These are phyloP conservation scores for Acanthopleura granulata DNA, from an alignment of 2,888 invertebrate genomes.

Conservation along the genomic window DNA sequence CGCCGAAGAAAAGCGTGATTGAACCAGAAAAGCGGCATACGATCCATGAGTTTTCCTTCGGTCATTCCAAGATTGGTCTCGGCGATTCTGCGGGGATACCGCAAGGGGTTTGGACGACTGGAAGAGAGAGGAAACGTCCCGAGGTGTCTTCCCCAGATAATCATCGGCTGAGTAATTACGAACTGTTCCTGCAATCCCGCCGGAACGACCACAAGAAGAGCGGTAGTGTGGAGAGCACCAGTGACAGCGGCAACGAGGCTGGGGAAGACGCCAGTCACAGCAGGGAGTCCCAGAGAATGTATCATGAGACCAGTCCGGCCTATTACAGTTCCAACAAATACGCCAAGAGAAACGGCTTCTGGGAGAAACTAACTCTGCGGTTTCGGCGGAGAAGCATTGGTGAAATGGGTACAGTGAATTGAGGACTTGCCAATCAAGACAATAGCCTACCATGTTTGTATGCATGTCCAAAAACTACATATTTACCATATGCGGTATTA, in stretches of 20 bases:
- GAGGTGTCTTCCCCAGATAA: background rate
- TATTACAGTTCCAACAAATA: background rate
- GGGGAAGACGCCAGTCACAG: background rate
- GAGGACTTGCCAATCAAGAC: too few relatives aligned
- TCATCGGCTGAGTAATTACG: background rate
- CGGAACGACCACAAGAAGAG: background rate
- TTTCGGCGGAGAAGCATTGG: slow-evolving; percentile 10
- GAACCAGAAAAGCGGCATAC: background rate
- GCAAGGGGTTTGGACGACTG: background rate
- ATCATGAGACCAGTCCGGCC: background rate
- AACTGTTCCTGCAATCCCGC: background rate
- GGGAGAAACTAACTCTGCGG: slow-evolving; percentile 7
- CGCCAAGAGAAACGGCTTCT: background rate
- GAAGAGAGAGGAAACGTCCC: background rate
- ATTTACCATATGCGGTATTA: too few relatives aligned
- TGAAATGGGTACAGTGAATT: background rate
- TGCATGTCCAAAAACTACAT: too few relatives aligned
- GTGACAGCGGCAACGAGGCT: background rate
- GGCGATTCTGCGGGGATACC: background rate
- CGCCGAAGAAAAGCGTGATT: background rate
- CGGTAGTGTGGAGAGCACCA: background rate
- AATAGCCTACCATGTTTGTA: too few relatives aligned
- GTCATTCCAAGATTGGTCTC: background rate
- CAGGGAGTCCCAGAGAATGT: background rate
- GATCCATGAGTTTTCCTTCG: background rate